Base-by-base conservation (phyloP, 1,140 invertebrate species). In the Berghia stephanieae region DNA sequence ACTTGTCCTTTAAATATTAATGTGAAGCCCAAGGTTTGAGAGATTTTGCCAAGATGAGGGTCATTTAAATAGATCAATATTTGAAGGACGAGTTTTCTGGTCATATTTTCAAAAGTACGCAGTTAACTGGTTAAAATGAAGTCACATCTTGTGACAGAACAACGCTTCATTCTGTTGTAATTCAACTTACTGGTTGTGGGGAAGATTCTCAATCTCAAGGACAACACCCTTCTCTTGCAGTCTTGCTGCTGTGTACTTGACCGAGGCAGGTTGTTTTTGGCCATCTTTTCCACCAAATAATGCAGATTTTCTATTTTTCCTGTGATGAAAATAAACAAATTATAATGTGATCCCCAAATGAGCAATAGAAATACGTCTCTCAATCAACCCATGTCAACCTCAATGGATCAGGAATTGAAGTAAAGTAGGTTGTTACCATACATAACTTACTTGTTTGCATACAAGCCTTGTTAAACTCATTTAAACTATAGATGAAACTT, bases 151-250 rank as follows among this genome's bases (percentile, higher is more conserved):
- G 10, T 68, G 66, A 13, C 6, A 24, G 8, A 68, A 68, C 16
- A 40, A 68, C 27, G 16, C 24, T 68, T 16, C 40, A 36, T 68
- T 36, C 36, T 10, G 6, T 68, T 24, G 10, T 24, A 18, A 60
- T 24, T 24, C 38, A 46, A 86, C 88, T 86, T 83, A 90, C 89
- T 90, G 89, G 69, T 85, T 89, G 13, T 79, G 76, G 36, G 85
- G 82, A 2, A 95, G 87, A 24, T 93, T 93, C 83, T 94, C 93
- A 49, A 95, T 92, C 84, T 94, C 93, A 36, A 94, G 80, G 1
- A 95, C 83, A 0, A 95, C 91, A 21, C 94, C 94, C 83, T 94
- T 94, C 80, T 95, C 94, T 72, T 93, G 88, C 21, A 95, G 88
- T 85, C 94, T 93, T 0, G 92, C 91, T 0, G 92, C 94, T 5